These are phyloP conservation scores for Cotesia typhae DNA, from an alignment of 1,140 invertebrate genomes.

Conservation along the genomic window DNA sequence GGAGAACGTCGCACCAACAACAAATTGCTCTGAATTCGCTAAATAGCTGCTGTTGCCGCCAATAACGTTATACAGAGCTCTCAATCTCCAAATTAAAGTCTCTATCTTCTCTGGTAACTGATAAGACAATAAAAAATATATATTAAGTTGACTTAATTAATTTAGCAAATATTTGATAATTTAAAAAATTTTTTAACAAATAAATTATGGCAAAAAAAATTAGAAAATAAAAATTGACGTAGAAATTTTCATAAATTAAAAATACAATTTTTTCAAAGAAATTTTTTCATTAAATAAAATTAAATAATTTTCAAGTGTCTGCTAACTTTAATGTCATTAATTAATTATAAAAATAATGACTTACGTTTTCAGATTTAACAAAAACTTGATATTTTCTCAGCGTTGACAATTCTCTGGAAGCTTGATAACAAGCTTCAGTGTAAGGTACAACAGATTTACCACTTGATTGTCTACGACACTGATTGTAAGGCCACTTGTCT, in stretches of 20 bases:
- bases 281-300: background rate
- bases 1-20: constrained; percentile 50
- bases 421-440: constrained; percentile 59
- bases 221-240: no score
- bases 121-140: constrained; percentile 27
- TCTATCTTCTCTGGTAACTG: constrained; percentile 53
- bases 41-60: constrained; percentile 47
- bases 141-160: background rate
- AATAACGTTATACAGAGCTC: constrained; percentile 53
- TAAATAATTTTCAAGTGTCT: no score
- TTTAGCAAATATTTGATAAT: background rate
- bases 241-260: constrained; percentile 16
- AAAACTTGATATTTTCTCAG: constrained; percentile 56
- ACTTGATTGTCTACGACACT: constrained; percentile 50
- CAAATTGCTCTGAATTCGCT: constrained; percentile 44
- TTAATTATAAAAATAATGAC: background rate
- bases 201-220: no score
- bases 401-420: constrained; percentile 59
- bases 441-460: constrained; percentile 52
- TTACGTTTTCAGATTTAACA: constrained; percentile 56
- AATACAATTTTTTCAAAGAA: constrained; percentile 18
- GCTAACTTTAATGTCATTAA: no score
- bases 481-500: constrained; percentile 55
- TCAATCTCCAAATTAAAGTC: constrained; percentile 48
- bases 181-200: background rate